Evolutionary conservation across 2,888 invertebrate genomes (phyloP).

Genomic region (Sisyra terminalis): DNA sequence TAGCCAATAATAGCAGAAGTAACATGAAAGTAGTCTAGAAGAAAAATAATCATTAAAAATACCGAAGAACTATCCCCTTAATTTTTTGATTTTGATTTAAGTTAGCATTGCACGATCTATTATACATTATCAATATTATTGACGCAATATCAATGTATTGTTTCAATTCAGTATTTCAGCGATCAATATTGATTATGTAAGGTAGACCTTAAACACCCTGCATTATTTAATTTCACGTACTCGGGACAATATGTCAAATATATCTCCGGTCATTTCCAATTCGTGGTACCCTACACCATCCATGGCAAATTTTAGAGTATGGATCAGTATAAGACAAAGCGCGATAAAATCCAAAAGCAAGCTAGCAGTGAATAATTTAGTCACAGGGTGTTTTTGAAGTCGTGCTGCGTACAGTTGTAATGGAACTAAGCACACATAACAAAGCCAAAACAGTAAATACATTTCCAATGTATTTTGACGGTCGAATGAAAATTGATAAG

Average conservation of each 20-base stretch:
- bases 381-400: constrained; percentile 80
- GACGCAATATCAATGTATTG: too few relatives aligned
- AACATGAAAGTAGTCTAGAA: constrained; percentile 85
- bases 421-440: constrained; percentile 72
- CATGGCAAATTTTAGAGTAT: constrained; percentile 76
- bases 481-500: constrained; percentile 94
- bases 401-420: constrained; percentile 83
- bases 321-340: constrained; percentile 70
- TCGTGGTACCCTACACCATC: constrained; percentile 79
- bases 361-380: constrained; percentile 77
- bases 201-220: neutral
- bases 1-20: constrained; percentile 75
- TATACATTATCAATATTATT: too few relatives aligned
- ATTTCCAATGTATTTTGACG: constrained; percentile 83
- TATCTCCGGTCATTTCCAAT: constrained; percentile 75
- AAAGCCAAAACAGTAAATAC: constrained; percentile 73
- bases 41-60: constrained; percentile 12
- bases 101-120: too few relatives aligned
- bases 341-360: constrained; percentile 73
- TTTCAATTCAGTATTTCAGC: too few relatives aligned
- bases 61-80: too few relatives aligned
- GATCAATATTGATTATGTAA: too few relatives aligned
- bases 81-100: too few relatives aligned
- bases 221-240: constrained; percentile 30
- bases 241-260: constrained; percentile 81